Conservation (phyloP, 2,797 vertebrate species). For the Lagorchestes hirsutus region DNA sequence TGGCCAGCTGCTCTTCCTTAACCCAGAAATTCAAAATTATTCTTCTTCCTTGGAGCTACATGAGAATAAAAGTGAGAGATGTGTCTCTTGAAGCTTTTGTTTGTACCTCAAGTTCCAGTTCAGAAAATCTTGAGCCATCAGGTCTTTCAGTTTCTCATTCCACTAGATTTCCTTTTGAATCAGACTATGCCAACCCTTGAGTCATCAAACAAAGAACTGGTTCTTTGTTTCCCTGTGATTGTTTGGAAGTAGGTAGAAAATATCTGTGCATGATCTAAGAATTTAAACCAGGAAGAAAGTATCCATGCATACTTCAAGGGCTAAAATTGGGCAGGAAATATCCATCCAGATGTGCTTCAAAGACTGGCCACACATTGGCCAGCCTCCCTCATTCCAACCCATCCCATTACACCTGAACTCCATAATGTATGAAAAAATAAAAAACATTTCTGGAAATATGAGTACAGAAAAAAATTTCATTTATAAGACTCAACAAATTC, state of each 20-base stretch:
- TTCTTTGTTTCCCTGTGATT: background rate
- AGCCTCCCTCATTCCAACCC: background rate
- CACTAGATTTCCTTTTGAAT: background rate
- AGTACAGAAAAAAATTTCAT: background rate
- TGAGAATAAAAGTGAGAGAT: background rate
- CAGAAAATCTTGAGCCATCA: background rate
- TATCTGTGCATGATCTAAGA: background rate
- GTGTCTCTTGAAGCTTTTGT: background rate
- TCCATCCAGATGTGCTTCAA: background rate
- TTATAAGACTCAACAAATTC: background rate
- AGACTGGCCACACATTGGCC: background rate
- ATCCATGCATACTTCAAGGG: background rate
- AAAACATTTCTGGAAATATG: background rate
- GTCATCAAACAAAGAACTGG: background rate
- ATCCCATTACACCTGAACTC: background rate
- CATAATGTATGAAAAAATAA: background rate
- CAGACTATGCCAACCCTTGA: background rate
- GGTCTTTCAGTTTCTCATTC: background rate
- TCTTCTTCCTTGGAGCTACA: background rate
- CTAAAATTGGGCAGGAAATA: background rate
- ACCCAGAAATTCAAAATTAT: background rate
- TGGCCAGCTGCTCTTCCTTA: background rate
- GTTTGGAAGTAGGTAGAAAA: background rate
- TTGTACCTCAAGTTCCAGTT: background rate
- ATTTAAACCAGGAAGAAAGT: background rate